These are phyloP conservation scores for Zosterops lateralis DNA, from an alignment of 2,113 vertebrate genomes.

Conservation along the genomic window DNA sequence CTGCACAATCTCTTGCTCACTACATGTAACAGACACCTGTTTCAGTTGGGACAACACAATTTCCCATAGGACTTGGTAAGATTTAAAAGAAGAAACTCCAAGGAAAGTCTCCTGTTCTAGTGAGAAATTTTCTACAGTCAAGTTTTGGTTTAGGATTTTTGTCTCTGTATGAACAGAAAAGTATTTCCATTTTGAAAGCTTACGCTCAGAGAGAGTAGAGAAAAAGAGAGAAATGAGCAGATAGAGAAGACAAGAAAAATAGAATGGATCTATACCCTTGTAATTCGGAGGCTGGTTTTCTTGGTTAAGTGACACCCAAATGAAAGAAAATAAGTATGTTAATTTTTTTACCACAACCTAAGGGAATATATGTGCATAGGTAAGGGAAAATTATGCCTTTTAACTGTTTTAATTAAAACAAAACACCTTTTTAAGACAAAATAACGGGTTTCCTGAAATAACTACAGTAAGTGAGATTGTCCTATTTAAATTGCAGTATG, in stretches of 20 bases:
- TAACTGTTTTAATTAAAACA: not conserved
- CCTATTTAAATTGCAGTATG: not conserved
- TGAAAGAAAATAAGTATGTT: not conserved
- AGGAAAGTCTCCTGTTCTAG: not conserved
- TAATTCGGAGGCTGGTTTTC: not conserved
- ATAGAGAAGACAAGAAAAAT: not conserved
- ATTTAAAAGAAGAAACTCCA: not conserved
- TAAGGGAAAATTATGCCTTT: not conserved
- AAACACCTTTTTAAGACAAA: not conserved
- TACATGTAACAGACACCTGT: not conserved
- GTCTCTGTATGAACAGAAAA: not conserved
- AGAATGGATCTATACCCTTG: not conserved
- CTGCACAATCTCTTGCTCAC: not conserved
- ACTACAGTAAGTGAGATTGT: not conserved
- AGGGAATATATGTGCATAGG: not conserved
- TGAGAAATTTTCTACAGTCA: not conserved
- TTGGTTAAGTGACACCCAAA: not conserved
- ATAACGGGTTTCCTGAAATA: not conserved
- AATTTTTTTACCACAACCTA: not conserved
- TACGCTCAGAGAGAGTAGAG: not conserved
- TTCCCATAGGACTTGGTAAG: not conserved
- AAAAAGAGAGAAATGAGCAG: not conserved
- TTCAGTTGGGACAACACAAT: rapidly evolving
- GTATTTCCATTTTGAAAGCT: not conserved
- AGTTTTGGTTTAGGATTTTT: not conserved